These are phyloP conservation scores for Zaprionus ornatus DNA, from an alignment of 1,140 invertebrate species.

Conservation along the genomic window DNA sequence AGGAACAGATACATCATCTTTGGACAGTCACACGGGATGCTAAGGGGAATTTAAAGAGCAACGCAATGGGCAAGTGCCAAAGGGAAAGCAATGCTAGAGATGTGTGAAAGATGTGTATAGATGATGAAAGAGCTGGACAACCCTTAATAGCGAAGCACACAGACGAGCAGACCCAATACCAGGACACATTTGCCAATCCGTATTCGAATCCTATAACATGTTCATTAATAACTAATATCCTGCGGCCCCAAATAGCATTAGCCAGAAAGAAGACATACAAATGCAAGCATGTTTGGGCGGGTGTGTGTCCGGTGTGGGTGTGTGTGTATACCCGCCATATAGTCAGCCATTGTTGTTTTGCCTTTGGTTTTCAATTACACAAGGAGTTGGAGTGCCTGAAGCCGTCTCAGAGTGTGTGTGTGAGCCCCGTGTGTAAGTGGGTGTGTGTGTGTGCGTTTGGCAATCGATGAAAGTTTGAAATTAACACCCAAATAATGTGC, in stretches of 20 bases:
- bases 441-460: conserved; percentile 25
- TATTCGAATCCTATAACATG: conserved; percentile 55
- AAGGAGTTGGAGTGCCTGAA: conserved; percentile 39
- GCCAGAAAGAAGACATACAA: conserved; percentile 30
- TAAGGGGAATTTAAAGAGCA: conserved; percentile 44
- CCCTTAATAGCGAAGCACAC: conserved; percentile 48
- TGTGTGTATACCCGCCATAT: conserved; percentile 19
- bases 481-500: conserved; percentile 70
- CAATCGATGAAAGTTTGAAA: conserved; percentile 79
- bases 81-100: conserved; percentile 21
- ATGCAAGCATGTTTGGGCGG: not conserved
- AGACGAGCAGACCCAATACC: not conserved
- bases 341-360: conserved; percentile 65
- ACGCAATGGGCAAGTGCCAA: conserved; percentile 23
- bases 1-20: conserved; percentile 60
- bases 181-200: conserved; percentile 1
- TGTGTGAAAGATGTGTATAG: conserved; percentile 10
- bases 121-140: conserved; percentile 60
- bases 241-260: conserved; percentile 74
- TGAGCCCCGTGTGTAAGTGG: conserved; percentile 6
- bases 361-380: conserved; percentile 76
- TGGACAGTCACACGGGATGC: conserved; percentile 3
- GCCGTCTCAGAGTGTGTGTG: conserved; percentile 14
- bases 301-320: not conserved
- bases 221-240: conserved; percentile 82